phyloP scores from a whole-genome alignment of 2,888 invertebrate species.

The Cataglyphis livida region DNA sequence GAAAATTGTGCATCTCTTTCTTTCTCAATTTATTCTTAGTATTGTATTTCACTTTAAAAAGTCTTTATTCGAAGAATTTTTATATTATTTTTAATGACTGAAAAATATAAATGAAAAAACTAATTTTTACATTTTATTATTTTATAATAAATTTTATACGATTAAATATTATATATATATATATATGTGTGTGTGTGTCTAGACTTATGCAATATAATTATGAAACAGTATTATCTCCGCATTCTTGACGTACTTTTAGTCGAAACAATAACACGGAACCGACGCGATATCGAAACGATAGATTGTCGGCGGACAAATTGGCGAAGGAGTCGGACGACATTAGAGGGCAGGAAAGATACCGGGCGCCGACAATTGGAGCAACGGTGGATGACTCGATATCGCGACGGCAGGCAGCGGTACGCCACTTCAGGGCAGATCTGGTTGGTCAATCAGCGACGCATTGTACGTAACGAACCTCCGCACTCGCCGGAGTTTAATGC shows the following conservation, averaged over 20 bases:
- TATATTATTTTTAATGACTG: neutral
- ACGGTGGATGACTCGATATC: constrained; percentile 74
- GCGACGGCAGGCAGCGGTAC: constrained; percentile 71
- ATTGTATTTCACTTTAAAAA: neutral
- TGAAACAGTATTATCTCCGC: neutral
- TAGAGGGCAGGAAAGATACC: constrained; percentile 70
- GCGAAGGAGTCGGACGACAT: constrained; percentile 67
- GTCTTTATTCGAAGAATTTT: neutral
- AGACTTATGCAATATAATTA: neutral
- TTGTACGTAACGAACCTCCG: constrained; percentile 81
- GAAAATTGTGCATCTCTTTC: neutral
- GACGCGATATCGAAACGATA: constrained; percentile 26
- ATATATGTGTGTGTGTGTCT: neutral
- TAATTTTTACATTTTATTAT: neutral
- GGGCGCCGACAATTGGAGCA: constrained; percentile 74
- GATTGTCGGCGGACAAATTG: constrained; percentile 55
- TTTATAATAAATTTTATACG: neutral
- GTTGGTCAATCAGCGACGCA: constrained; percentile 81
- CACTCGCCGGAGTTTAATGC: constrained; percentile 77
- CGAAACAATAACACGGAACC: neutral
- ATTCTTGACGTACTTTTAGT: neutral
- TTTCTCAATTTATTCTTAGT: neutral
- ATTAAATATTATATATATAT: neutral
- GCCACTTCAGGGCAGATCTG: constrained; percentile 80
- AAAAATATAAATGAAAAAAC: neutral